Base-by-base conservation (phyloP, 2,797 vertebrate genomes). In the Acomys russatus region DNA sequence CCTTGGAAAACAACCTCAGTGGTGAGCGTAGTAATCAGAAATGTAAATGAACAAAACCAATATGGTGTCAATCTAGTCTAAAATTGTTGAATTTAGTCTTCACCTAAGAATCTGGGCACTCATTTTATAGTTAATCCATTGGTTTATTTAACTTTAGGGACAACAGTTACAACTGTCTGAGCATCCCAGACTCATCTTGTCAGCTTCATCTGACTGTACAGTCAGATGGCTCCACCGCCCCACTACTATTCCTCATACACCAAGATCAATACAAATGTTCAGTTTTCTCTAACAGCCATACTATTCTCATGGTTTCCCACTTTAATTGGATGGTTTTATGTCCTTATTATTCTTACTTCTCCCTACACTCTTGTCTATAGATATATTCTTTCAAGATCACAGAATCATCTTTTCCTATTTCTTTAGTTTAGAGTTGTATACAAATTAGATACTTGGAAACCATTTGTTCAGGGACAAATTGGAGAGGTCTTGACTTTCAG, bases 1-100 rank as follows among this genome's bases (percentile, higher is more conserved):
- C 92, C 92, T 64, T 97, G 96, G 33, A 97, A 97, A 90, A 86
- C 63, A 93, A 97, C 92, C 12, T 84, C 87, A 61, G 51, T 70
- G 9, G 61, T 71, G 4, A 88, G 33, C 35, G 92, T 89, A n/a
- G 51, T 89, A 73, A 59, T 79, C 59, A 59, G 18, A 80, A 91
- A 66, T 11, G 9, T 10, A 93, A 64, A 80, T 38, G 56, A 82
- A 64, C 51, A 68, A 68, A 84, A 85, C 25, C 82, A 33, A 49
- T 8, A 35, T 33, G 6, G 22, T 28, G 90, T 78, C 56, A 59
- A 44, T 49, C 63, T 18, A 74, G 49, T 63, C 18, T 73, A 33
- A 92, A 90, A 80, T 9, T 63, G 18, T 1, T 90, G 28, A 95
- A 63, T 23, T 86, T 82, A 23, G 0, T 63, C 94, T 23, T 88